Base-by-base conservation (phyloP, 2,888 invertebrate genomes). In the Quadroppia sp. region DNA sequence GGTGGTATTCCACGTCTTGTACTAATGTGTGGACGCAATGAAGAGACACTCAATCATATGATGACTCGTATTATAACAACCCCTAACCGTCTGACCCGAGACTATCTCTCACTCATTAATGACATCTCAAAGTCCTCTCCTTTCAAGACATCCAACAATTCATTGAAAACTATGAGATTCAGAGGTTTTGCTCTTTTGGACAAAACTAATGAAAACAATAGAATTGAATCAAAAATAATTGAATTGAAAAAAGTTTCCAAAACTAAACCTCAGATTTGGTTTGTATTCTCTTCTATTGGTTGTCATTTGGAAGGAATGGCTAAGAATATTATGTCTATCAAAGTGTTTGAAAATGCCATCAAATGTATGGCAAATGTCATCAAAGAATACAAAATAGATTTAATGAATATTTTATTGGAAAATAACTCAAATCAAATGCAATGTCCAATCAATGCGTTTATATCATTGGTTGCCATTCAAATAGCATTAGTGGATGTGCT, bases 221-320 rank as follows among this genome's bases (percentile, higher is more conserved):
- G 15, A 15, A 45, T 20, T 28, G 13, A 28, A 3, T 30, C 56
- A 7, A n/a, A 17, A 2, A 11, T 61, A 1, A 30, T n/a, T 61
- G n/a, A 32, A n/a, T 9, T 61, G 2, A 15, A 17, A 32, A 61
- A 61, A 59, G 56, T 17, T 20, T 30, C 56, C 1, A 28, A 28
- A 59, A 59, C 3, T 9, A 2, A 30, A n/a, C 30, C 30, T 32
- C 30, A 28, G 9, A 79, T 85, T 25, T 85, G 85, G 83, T 85
- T 81, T 79, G 80, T 85, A 72, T 85, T 84, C 80, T 83, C 85
- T 74, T 85, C 85, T 45, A 85, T 86, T 85, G 85, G 85, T n/a
- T 82, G 83, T 17, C 85, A 85, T 79, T 86, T 85, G 85, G 80
- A 81, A 71, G 84, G 84, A 69, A 86, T 86, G 85, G 85, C 83